Percentiles rank a stretch among this genome's conserved stretches.
Conservation (phyloP, 2,888 invertebrate genomes). For the Fissipunctia ypsillon region DNA sequence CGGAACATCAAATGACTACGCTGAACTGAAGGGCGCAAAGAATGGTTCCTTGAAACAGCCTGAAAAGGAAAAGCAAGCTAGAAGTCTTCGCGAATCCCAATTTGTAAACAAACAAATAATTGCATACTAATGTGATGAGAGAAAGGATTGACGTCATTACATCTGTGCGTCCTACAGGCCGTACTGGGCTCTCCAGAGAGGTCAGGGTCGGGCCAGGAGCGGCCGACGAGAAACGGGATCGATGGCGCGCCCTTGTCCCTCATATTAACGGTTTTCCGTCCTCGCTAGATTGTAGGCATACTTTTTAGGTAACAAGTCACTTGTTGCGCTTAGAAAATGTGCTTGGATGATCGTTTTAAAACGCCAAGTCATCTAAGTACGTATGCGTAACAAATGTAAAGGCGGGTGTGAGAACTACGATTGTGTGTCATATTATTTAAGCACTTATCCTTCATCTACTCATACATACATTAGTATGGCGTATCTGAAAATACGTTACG, state of each 20-base stretch:
- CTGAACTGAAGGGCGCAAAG: background rate
- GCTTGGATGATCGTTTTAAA: constrained; percentile 14
- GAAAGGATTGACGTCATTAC: constrained; percentile 57
- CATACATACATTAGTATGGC: constrained; percentile 10
- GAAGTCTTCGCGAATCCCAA: background rate
- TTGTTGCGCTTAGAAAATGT: constrained; percentile 66
- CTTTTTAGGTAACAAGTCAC: constrained; percentile 57
- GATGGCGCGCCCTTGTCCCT: constrained; percentile 81
- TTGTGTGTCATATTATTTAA: constrained; percentile 32
- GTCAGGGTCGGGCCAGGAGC: constrained; percentile 83
- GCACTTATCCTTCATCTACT: constrained; percentile 23
- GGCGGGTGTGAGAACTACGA: constrained; percentile 23
- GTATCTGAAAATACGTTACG: background rate
- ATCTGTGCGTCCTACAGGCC: constrained; percentile 43
- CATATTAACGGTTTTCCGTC: constrained; percentile 65
- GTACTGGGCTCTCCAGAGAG: constrained; percentile 65
- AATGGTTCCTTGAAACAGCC: background rate
- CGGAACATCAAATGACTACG: background rate
- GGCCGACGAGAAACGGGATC: constrained; percentile 71
- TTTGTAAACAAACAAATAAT: constrained; percentile 40
- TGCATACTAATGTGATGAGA: constrained; percentile 5
- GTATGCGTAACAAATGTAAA: constrained; percentile 16
- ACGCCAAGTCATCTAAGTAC: constrained; percentile 28
- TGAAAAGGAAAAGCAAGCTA: background rate
- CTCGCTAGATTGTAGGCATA: constrained; percentile 46